Evolutionary conservation across 2,888 invertebrate species (phyloP).

Genomic region (Ophonus ardosiacus): DNA sequence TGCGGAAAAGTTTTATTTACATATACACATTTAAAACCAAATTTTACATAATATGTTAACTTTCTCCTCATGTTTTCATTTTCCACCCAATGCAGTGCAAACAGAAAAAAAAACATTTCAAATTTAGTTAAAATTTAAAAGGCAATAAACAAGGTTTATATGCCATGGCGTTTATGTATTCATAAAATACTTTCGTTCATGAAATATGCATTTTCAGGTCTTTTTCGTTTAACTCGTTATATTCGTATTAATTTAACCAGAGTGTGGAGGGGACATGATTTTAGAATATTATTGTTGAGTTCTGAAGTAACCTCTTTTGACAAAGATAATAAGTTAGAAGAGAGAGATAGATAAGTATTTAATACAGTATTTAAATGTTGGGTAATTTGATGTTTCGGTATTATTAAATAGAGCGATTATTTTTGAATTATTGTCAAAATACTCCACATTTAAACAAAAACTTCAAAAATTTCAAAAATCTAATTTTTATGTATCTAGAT

Average conservation of each 20-base stretch:
- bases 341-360: too few relatives aligned
- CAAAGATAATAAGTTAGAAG: too few relatives aligned
- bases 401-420: too few relatives aligned
- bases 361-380: too few relatives aligned
- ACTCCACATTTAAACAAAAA: too few relatives aligned
- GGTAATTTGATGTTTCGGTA: too few relatives aligned
- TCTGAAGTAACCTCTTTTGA: too few relatives aligned
- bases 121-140: conserved; percentile 26
- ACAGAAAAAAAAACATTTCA: background rate
- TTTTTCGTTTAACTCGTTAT: background rate
- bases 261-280: too few relatives aligned
- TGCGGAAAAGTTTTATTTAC: background rate
- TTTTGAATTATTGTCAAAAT: too few relatives aligned
- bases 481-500: too few relatives aligned
- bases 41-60: conserved; percentile 22
- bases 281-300: background rate
- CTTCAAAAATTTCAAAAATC: too few relatives aligned
- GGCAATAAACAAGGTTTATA: conserved; percentile 16
- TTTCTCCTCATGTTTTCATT: conserved; percentile 4
- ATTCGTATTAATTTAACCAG: background rate
- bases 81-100: background rate
- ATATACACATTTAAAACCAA: background rate
- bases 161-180: background rate
- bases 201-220: background rate
- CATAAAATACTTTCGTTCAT: background rate